Evolutionary conservation across 2,797 vertebrate genomes (phyloP), one percentile per base, ranked within the genome.

Genomic region (Hafferia zeledoni): DNA sequence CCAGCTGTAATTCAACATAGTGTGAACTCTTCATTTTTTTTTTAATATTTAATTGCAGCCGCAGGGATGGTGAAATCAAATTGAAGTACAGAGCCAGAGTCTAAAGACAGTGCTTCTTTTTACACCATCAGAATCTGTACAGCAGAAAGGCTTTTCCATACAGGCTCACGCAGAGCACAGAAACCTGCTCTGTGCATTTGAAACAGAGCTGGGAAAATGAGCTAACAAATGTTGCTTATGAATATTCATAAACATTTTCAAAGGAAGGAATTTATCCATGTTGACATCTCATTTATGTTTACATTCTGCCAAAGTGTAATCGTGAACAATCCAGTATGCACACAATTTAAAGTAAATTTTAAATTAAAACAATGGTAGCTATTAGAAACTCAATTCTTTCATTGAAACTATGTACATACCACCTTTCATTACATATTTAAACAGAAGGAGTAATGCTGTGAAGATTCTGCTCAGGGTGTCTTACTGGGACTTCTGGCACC

Each of bases 181-280:
- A 93, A 89, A 80, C 10, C 46, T 82, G 37, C 52, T 89, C 79
- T 84, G 37, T 77, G 68, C 39, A 31, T 75, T 81, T 3, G 3
- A 90, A 82, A 18, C 37, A 80, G 75, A 74, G 79, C 57, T 87
- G 77, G 89, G 91, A 94, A 97, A 96, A 95, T 82, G 80, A 89
- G 57, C 74, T 91, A 87, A 91, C 77, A 93, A 97, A 91, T 75
- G 89, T 63, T 89, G 60, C 46, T 89, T 74, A 95, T 97, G 95
- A 96, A 96, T 97, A 96, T 96, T 96, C 92, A 96, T 85, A 46
- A 27, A 49, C 22, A 20, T 90, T 92, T 95, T 92, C 85, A 96
- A 96, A 93, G 86, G 82, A 93, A 94, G 50, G 81, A 85, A 92
- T 94, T 94, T 92, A 94, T 95, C 87, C 77, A 6, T 89, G 76